Evolutionary conservation across 2,113 vertebrate genomes (phyloP), one percentile per base, ranked within the genome.

Genomic region (Carassius auratus): DNA sequence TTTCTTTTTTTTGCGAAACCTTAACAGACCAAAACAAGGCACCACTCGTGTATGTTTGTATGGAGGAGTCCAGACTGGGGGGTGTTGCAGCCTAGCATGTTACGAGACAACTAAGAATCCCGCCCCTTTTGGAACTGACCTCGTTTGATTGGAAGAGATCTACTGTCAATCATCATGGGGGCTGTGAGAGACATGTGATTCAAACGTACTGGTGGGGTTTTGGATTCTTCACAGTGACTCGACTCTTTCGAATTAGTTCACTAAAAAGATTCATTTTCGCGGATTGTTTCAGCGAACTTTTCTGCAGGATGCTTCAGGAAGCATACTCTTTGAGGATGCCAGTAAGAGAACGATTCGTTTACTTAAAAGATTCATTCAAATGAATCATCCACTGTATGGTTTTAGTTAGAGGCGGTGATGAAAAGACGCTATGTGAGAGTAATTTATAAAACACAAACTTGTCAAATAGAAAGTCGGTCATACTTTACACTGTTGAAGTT

Each of bases 1-100:
- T 71, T 57, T 50, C 66, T 74, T 17, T 50, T 55, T 86, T 85
- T 30, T n/a, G 66, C 50, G 26, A 68, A 61, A 68, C 88, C 92
- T 88, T 90, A 88, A 62, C 59, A 71, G 55, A 93, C 93, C 92
- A 86, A 92, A 92, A 89, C 93, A 91, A 91, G 90, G 86, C 89
- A 83, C 90, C 86, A 90, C 85, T 90, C 86, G 91, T 88, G 92
- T 91, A 89, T 90, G 88, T 90, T 91, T 88, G 88, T 80, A 87
- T 61, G 88, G 84, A 42, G 61, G 45, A 91, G 87, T 85, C 88
- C 76, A 86, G 84, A 69, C 81, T 73, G 66, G 48, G 88, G 85
- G 74, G 36, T 30, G 30, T 77, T 64, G 84, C 86, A 90, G 86
- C 92, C 90, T 90, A 90, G 84, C 82, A 30, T 92, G 75, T 77